A percentile compares a stretch with the other conserved stretches of the same genome.
phyloP scores from a whole-genome alignment of 2,797 vertebrate species.

The Alauda arvensis region DNA sequence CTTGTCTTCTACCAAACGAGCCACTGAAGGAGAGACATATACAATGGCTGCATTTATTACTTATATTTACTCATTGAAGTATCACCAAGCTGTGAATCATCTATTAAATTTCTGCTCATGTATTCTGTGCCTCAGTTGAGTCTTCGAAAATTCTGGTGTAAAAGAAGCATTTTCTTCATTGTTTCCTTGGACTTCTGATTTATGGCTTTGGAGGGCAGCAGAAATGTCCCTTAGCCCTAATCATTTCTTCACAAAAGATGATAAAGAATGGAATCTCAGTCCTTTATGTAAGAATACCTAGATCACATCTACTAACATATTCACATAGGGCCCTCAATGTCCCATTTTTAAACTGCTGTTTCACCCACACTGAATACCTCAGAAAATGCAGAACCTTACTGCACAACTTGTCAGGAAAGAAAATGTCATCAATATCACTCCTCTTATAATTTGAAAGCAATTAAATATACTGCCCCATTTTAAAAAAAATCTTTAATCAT shows the following conservation, averaged over 20 bases:
- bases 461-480: not conserved
- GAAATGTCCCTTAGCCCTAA: not conserved
- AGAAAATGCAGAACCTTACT: constrained; percentile 6
- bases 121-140: not conserved
- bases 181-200: not conserved
- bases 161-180: not conserved
- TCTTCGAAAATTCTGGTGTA: not conserved
- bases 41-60: constrained; percentile 19
- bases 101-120: not conserved
- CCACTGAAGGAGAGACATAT: constrained; percentile 77
- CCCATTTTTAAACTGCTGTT: constrained; percentile 28
- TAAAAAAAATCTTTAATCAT: not conserved
- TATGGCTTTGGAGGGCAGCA: not conserved
- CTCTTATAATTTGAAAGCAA: not conserved
- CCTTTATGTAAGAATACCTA: not conserved
- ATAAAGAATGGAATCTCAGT: not conserved
- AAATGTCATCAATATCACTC: not conserved
- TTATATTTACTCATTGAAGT: not conserved
- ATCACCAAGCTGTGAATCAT: not conserved
- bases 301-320: not conserved
- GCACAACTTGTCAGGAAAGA: constrained; percentile 23
- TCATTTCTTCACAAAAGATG: not conserved
- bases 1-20: constrained; percentile 92
- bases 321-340: not conserved
- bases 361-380: constrained; percentile 19